Evolutionary conservation across 2,888 invertebrate genomes (phyloP).

Genomic region (Sycophila texana): DNA sequence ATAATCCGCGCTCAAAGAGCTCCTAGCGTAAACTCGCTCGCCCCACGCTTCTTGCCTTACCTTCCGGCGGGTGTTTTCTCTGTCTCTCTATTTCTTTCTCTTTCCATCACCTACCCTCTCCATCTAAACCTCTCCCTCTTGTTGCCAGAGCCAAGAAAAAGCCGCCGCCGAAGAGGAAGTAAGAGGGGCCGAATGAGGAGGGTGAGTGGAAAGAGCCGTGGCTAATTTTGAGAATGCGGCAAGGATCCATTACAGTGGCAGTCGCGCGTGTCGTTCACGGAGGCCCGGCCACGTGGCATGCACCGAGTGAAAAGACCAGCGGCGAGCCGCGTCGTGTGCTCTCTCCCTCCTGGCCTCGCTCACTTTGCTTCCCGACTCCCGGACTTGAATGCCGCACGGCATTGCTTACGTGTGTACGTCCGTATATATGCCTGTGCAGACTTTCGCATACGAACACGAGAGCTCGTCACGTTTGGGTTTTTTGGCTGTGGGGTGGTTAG

Average conservation of each 20-base stretch:
- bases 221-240: slow-evolving; percentile 40
- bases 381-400: too few relatives aligned
- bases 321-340: not conserved
- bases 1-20: slow-evolving; percentile 38
- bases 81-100: too few relatives aligned
- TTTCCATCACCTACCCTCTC: not conserved
- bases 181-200: not conserved
- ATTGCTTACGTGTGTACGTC: not conserved
- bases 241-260: slow-evolving; percentile 37
- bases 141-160: not conserved
- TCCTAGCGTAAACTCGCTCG: slow-evolving; percentile 18
- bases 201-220: not conserved
- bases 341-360: not conserved
- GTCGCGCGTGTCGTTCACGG: not conserved
- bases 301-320: slow-evolving; percentile 24
- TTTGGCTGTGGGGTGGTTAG: not conserved
- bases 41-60: not conserved
- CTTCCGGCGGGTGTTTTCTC: not conserved
- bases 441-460: not conserved
- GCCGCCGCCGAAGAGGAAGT: not conserved
- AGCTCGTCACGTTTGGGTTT: slow-evolving; percentile 16
- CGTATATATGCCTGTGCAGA: not conserved
- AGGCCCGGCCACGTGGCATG: not conserved
- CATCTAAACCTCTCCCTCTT: not conserved
- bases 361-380: not conserved